Evolutionary conservation across 2,888 invertebrate species (phyloP).

Genomic region (Osmoderma eremita): DNA sequence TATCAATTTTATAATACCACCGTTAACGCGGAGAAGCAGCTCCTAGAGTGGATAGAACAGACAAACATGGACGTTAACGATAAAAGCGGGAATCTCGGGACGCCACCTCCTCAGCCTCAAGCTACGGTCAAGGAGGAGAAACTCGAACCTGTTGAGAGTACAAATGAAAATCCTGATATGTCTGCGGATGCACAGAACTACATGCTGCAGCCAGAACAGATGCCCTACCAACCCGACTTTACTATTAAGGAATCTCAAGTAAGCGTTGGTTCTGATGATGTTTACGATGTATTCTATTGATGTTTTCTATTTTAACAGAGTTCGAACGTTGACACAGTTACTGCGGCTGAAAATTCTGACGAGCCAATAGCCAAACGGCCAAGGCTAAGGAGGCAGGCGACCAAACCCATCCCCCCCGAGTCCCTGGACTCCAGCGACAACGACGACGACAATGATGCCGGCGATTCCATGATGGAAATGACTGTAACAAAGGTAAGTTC

Average conservation of each 20-base stretch:
- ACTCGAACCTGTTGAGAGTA: constrained; percentile 40
- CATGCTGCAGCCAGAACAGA: constrained; percentile 53
- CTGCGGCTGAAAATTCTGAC: constrained; percentile 40
- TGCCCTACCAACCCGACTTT: constrained; percentile 49
- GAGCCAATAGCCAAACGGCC: constrained; percentile 56
- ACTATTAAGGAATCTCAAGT: constrained; percentile 41
- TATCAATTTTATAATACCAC: constrained; percentile 79
- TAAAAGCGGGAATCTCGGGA: constrained; percentile 30
- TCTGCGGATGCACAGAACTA: constrained; percentile 50
- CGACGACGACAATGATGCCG: constrained; percentile 25
- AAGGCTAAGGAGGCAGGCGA: constrained; percentile 47
- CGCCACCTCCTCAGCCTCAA: constrained; percentile 18
- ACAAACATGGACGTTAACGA: constrained; percentile 46
- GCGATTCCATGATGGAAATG: constrained; percentile 22
- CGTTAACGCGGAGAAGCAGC: constrained; percentile 71
- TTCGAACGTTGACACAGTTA: constrained; percentile 18
- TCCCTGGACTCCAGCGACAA: constrained; percentile 22
- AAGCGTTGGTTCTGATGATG: no score
- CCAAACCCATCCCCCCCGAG: constrained; percentile 23
- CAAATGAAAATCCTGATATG: constrained; percentile 42
- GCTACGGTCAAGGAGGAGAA: constrained; percentile 41
- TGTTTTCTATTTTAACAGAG: no score
- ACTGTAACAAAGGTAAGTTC: constrained; percentile 37
- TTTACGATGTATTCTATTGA: no score
- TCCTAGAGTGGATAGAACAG: constrained; percentile 59